phyloP scores from a whole-genome alignment of 53 echinoderm and acorn worm genomes.

The Patiria pectinifera region DNA sequence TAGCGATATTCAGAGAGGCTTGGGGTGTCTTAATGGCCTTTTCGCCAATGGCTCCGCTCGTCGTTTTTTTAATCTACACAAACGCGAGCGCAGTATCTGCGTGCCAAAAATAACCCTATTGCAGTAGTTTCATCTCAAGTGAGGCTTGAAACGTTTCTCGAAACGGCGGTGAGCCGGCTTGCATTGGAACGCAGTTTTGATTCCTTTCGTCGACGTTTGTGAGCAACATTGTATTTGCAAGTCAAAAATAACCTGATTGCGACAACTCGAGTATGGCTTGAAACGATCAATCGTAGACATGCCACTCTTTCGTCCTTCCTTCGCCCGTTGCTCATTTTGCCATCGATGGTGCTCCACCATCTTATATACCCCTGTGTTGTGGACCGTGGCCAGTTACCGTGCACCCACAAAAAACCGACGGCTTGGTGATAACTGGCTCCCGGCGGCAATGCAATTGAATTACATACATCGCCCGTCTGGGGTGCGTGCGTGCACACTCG shows the following conservation, averaged over 20 bases:
- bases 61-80: neutral
- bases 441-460: slow-evolving; percentile 29
- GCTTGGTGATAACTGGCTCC: neutral
- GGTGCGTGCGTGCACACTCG: neutral
- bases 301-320: neutral
- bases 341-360: neutral
- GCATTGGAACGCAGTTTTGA: neutral
- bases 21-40: neutral
- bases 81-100: neutral
- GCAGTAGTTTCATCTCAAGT: neutral
- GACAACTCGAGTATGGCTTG: slow-evolving; percentile 8
- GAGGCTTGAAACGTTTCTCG: neutral
- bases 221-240: neutral
- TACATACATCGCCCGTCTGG: neutral
- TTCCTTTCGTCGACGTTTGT: neutral
- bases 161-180: neutral
- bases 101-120: neutral
- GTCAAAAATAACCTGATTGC: slow-evolving; percentile 8
- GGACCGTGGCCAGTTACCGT: neutral
- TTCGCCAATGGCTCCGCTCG: neutral
- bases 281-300: slow-evolving; percentile 3
- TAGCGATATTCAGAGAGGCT: neutral
- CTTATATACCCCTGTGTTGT: neutral
- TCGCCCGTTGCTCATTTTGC: neutral
- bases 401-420: neutral